A percentile compares a stretch with the other conserved stretches of the same genome.
These are phyloP conservation scores for Crypturellus undulatus DNA, from an alignment of 2,113 vertebrate species.

Conservation along the genomic window DNA sequence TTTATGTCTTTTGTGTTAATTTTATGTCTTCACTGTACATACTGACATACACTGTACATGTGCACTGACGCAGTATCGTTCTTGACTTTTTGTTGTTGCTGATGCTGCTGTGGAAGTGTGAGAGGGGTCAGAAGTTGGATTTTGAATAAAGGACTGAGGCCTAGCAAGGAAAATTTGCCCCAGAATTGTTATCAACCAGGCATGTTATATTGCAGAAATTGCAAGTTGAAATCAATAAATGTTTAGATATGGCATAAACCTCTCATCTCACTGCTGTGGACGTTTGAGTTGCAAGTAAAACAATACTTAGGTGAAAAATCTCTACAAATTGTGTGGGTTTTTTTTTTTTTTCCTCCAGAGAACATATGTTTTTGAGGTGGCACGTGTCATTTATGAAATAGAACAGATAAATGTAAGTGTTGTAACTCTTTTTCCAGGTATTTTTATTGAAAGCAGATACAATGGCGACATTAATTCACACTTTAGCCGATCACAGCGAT, in stretches of 20 bases:
- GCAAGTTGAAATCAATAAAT: not conserved
- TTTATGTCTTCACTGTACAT: too few relatives aligned
- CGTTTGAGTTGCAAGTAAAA: not conserved
- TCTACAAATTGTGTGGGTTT: not conserved
- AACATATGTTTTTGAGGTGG: not conserved
- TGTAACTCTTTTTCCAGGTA: conserved; percentile 56
- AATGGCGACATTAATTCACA: conserved; percentile 90
- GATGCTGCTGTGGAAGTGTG: not conserved
- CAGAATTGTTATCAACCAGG: not conserved
- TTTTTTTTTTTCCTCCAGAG: not conserved
- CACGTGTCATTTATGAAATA: not conserved
- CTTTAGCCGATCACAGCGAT: conserved; percentile 87
- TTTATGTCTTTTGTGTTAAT: too few relatives aligned
- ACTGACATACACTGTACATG: too few relatives aligned
- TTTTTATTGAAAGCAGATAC: conserved; percentile 20
- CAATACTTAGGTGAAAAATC: not conserved
- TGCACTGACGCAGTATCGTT: not conserved
- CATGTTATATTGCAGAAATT: not conserved
- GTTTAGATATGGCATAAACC: not conserved
- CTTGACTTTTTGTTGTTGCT: not conserved
- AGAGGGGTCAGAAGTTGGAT: not conserved
- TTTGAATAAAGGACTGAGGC: not conserved
- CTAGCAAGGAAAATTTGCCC: not conserved
- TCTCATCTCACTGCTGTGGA: not conserved
- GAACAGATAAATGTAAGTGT: not conserved